A percentile compares a stretch with the other conserved stretches of the same genome.
Evolutionary conservation across 2,113 vertebrate genomes (phyloP).

Genomic region (Scomber colias): DNA sequence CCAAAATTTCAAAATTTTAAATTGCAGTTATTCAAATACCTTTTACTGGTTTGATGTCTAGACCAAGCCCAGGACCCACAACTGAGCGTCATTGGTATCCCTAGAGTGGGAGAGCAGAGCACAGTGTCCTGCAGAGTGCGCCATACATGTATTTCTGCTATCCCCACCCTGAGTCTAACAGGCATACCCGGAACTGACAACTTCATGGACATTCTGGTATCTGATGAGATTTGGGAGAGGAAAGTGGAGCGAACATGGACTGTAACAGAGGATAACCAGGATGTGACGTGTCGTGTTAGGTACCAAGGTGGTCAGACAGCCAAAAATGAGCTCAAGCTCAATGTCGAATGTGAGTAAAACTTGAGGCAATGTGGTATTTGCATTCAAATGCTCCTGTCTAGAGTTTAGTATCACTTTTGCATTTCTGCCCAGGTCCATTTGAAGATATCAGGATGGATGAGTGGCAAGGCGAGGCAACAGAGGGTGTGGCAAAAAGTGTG

Average conservation of each 20-base stretch:
- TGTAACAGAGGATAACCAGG: constrained; percentile 58
- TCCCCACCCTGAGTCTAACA: constrained; percentile 51
- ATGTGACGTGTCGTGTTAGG: constrained; percentile 59
- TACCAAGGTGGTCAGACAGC: constrained; percentile 58
- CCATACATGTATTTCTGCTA: constrained; percentile 58
- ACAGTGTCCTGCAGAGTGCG: constrained; percentile 66
- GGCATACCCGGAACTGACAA: constrained; percentile 3
- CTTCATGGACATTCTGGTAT: constrained; percentile 19
- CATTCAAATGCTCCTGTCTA: background rate
- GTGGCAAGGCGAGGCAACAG: constrained; percentile 38
- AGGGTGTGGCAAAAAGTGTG: constrained; percentile 67
- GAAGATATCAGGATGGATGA: constrained; percentile 63
- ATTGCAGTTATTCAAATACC: background rate
- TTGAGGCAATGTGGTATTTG: background rate
- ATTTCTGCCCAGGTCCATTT: constrained; percentile 62
- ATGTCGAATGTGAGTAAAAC: constrained; percentile 72
- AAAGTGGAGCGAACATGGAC: constrained; percentile 51
- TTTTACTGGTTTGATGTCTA: constrained; percentile 32
- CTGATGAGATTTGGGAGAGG: constrained; percentile 67
- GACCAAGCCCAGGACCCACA: constrained; percentile 63
- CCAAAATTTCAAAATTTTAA: background rate
- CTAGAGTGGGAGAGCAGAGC: constrained; percentile 62
- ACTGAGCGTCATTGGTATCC: constrained; percentile 53
- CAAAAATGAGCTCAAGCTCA: constrained; percentile 45
- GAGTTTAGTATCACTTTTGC: background rate